A percentile compares a stretch with the other conserved stretches of the same genome.
These are phyloP conservation scores for Tympanoctomys barrerae DNA, from an alignment of 2,797 vertebrate genomes.

Conservation along the genomic window DNA sequence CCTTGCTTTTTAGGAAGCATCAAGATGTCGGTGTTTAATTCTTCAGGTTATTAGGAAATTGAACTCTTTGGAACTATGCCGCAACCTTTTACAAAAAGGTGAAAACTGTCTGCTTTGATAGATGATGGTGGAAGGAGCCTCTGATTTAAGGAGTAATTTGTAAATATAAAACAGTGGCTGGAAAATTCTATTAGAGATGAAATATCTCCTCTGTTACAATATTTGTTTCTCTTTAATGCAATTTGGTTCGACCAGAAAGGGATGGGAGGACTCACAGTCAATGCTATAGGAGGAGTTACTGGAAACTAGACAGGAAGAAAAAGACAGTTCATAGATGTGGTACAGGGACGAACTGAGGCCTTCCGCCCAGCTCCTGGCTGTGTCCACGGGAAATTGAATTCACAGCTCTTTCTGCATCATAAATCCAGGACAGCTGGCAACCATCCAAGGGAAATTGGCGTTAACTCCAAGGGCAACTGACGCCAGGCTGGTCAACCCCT, in stretches of 20 bases:
- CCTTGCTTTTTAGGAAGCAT: slow-evolving; percentile 58
- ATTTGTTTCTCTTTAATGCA: slow-evolving; percentile 81
- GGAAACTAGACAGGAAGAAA: slow-evolving; percentile 49
- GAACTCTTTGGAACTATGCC: slow-evolving; percentile 40
- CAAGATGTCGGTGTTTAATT: slow-evolving; percentile 74
- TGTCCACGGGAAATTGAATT: slow-evolving; percentile 76
- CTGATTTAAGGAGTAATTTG: slow-evolving; percentile 61
- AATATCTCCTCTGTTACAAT: slow-evolving; percentile 64
- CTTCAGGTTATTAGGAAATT: slow-evolving; percentile 34
- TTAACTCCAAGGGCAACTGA: slow-evolving; percentile 47
- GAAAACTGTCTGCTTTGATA: slow-evolving; percentile 18
- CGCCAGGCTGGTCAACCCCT: slow-evolving; percentile 4
- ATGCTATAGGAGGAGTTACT: slow-evolving; percentile 30
- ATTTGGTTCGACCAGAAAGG: slow-evolving; percentile 70
- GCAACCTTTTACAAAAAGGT: slow-evolving; percentile 64
- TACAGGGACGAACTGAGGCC: not conserved
- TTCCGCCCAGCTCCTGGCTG: slow-evolving; percentile 56
- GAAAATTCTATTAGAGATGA: slow-evolving; percentile 77
- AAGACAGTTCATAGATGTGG: not conserved
- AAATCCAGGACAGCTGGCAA: slow-evolving; percentile 77
- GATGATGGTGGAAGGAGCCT: slow-evolving; percentile 59
- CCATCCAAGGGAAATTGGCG: slow-evolving; percentile 30
- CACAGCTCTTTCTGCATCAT: slow-evolving; percentile 61
- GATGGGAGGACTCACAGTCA: not conserved
- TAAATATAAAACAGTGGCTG: slow-evolving; percentile 76